A percentile compares a stretch with the other conserved stretches of the same genome.
Evolutionary conservation across 2,113 vertebrate genomes (phyloP).

Genomic region (Halichoeres trimaculatus): DNA sequence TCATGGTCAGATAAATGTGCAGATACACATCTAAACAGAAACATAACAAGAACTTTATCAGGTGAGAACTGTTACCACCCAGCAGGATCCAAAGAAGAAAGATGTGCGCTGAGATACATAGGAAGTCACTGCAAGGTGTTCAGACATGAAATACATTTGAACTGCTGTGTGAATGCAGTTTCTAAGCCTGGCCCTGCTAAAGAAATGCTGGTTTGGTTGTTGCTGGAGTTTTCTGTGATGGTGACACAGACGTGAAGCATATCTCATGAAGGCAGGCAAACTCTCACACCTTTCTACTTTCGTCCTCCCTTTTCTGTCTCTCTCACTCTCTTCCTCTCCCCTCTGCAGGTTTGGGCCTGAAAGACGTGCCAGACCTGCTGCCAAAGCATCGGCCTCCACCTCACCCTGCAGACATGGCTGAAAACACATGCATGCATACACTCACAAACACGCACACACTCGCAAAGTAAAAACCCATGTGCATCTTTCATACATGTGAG

Average conservation of each 20-base stretch:
- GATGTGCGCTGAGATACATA: background rate
- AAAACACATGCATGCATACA: conserved; percentile 51
- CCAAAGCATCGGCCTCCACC: conserved; percentile 82
- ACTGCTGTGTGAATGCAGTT: background rate
- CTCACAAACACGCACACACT: conserved; percentile 16
- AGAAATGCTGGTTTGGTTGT: background rate
- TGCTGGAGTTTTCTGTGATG: conserved; percentile 42
- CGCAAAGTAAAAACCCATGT: conserved; percentile 7
- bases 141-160: background rate
- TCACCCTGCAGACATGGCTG: conserved; percentile 85
- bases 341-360: conserved; percentile 85
- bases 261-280: conserved; percentile 49
- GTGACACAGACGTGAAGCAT: conserved; percentile 42
- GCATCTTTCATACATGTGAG: conserved; percentile 5
- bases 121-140: background rate
- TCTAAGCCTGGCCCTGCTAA: background rate
- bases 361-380: conserved; percentile 86
- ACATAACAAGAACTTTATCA: background rate
- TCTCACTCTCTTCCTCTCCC: conserved; percentile 27
- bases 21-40: conserved; percentile 32
- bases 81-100: conserved; percentile 3
- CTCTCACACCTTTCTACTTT: conserved; percentile 61
- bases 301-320: conserved; percentile 42
- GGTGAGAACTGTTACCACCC: conserved; percentile 11
- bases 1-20: background rate